Evolutionary conservation across 2,888 invertebrate species (phyloP), one percentile per base, ranked within the genome.

Genomic region (Portevinia maculata): DNA sequence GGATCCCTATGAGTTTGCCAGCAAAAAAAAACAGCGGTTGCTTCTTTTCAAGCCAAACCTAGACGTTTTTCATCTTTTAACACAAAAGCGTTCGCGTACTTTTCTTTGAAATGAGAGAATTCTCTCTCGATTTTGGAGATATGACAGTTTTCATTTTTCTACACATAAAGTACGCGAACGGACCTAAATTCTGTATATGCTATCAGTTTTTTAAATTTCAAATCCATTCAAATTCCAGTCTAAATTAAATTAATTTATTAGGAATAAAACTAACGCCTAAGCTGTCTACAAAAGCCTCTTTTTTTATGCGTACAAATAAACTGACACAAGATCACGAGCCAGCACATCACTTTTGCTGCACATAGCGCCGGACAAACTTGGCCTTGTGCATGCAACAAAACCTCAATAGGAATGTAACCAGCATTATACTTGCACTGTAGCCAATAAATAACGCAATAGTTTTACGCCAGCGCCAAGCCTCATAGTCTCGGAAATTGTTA

Each of bases 381-480:
- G 88, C 88, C 83, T 89, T 90, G 84, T 90, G 89, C 81, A 87
- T 86, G 83, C 88, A 90, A 69, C 88, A 73, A 70, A 88, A 87
- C 37, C 88, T 86, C 44, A 88, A 59, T 55, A 91, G 86, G 24
- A 89, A 89, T 64, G 87, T 62, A 34, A 88, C 52, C 30, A 89
- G 79, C 13, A 90, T 84, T n/a, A 87, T 71, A 62, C 87, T 89
- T 1, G 89, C 87, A 2, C 88, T 85, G 69, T 90, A 90, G 50
- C 89, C 89, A 9, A 89, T 84, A n/a, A 88, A 85, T 1, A 90
- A 84, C 1, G 88, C 87, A 1, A 88, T 86, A 17, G 86, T 86
- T 53, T 89, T 89, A 4, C 89, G 87, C 41, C 87, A 87, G 3
- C 88, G 87, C 91, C 91, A 90, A 28, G 88, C 86, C 37, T 89